Evolutionary conservation across 2,113 vertebrate species (phyloP).

Genomic region (Trichomycterus rosablanca): DNA sequence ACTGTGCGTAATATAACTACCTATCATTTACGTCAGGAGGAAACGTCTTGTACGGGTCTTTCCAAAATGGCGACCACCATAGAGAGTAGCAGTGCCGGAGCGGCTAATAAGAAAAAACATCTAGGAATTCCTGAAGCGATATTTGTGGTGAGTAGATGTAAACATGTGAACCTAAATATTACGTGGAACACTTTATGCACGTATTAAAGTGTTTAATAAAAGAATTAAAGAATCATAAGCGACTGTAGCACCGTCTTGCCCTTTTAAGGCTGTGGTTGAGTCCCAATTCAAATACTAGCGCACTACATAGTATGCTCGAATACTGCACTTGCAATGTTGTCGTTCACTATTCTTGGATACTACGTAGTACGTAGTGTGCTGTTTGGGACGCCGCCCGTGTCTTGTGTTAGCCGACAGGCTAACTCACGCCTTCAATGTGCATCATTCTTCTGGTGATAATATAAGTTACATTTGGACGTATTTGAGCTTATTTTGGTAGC

Average conservation of each 20-base stretch:
- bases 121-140: slow-evolving; percentile 89
- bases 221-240: neutral
- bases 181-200: neutral
- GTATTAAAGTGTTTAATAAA: neutral
- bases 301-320: neutral
- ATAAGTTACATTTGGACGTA: neutral
- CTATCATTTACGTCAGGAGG: slow-evolving; percentile 49
- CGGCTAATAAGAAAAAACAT: slow-evolving; percentile 73
- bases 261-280: slow-evolving; percentile 33
- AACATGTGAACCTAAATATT: neutral
- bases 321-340: neutral
- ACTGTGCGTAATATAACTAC: no score
- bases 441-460: neutral
- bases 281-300: neutral
- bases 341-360: neutral
- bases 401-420: neutral
- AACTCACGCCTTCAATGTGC: neutral
- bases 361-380: neutral
- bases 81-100: slow-evolving; percentile 66
- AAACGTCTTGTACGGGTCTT: slow-evolving; percentile 53
- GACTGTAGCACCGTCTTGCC: slow-evolving; percentile 7
- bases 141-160: slow-evolving; percentile 78
- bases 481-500: neutral
- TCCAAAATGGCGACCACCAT: slow-evolving; percentile 85
- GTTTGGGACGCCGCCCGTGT: neutral